Percentiles rank a stretch among this genome's conserved stretches.
phyloP scores from a whole-genome alignment of 1,140 invertebrate species.

The Bombus waltoni region DNA sequence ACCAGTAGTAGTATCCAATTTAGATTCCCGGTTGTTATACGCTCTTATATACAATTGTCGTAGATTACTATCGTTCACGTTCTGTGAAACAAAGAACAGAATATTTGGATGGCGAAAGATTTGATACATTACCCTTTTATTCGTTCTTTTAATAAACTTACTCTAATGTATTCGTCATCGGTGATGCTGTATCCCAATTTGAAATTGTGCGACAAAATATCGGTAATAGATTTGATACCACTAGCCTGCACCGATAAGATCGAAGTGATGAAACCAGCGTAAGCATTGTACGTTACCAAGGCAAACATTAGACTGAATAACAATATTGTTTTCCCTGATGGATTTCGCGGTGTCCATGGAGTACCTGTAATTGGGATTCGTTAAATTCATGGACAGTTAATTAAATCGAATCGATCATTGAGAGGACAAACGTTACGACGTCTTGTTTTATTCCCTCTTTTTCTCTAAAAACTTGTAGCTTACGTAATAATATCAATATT shows the following conservation, averaged over 20 bases:
- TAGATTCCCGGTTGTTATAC: slow-evolving; percentile 76
- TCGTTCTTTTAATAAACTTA: slow-evolving; percentile 45
- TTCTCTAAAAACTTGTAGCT: neutral
- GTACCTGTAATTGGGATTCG: slow-evolving; percentile 80
- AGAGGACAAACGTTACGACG: neutral
- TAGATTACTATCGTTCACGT: slow-evolving; percentile 78
- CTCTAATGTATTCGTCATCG: slow-evolving; percentile 80
- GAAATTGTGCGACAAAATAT: slow-evolving; percentile 84
- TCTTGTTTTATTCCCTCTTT: neutral
- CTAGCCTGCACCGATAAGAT: slow-evolving; percentile 85
- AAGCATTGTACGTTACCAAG: slow-evolving; percentile 85
- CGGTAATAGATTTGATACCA: slow-evolving; percentile 84
- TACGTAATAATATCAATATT: neutral
- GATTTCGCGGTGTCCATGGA: slow-evolving; percentile 83
- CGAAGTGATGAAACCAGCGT: slow-evolving; percentile 86
- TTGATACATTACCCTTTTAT: neutral
- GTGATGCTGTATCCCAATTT: slow-evolving; percentile 84
- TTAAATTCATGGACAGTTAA: neutral
- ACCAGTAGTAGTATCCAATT: slow-evolving; percentile 75
- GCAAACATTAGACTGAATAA: slow-evolving; percentile 84
- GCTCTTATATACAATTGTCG: slow-evolving; percentile 80
- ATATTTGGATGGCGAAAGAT: neutral
- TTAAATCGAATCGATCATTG: neutral
- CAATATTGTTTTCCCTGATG: slow-evolving; percentile 84
- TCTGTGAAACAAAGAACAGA: slow-evolving; percentile 62